Evolutionary conservation across 2,113 vertebrate species (phyloP).

Genomic region (Silurus meridionalis): DNA sequence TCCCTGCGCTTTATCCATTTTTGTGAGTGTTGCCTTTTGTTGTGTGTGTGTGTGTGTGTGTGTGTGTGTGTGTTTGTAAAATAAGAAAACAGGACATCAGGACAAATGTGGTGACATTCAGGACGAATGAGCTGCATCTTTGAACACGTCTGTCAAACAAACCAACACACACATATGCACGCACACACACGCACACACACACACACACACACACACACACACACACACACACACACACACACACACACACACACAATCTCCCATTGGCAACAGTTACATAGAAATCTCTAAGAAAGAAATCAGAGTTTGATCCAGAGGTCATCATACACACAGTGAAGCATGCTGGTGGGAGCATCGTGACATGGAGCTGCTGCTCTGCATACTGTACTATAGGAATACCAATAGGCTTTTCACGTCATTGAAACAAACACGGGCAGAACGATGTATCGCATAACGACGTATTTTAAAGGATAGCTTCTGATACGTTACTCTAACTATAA

Average conservation of each 20-base stretch:
- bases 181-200: not conserved
- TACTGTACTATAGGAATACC: too few relatives aligned
- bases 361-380: too few relatives aligned
- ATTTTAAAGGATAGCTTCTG: too few relatives aligned
- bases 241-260: not conserved
- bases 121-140: slow-evolving; percentile 33
- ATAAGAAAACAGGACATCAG: slow-evolving; percentile 59
- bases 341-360: not conserved
- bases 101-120: slow-evolving; percentile 54
- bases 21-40: not conserved
- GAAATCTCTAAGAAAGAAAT: not conserved
- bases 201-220: not conserved
- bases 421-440: too few relatives aligned
- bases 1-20: too few relatives aligned
- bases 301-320: not conserved
- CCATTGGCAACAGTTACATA: not conserved
- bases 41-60: slow-evolving; percentile 63
- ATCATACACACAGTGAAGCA: not conserved
- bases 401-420: too few relatives aligned
- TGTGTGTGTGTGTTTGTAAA: slow-evolving; percentile 60
- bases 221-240: not conserved
- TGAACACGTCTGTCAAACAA: slow-evolving; percentile 33
- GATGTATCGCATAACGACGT: too few relatives aligned
- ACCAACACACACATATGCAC: not conserved
- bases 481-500: too few relatives aligned